Conservation (phyloP, 1,140 invertebrate species). For the Ceratosolen fusciceps region DNA sequence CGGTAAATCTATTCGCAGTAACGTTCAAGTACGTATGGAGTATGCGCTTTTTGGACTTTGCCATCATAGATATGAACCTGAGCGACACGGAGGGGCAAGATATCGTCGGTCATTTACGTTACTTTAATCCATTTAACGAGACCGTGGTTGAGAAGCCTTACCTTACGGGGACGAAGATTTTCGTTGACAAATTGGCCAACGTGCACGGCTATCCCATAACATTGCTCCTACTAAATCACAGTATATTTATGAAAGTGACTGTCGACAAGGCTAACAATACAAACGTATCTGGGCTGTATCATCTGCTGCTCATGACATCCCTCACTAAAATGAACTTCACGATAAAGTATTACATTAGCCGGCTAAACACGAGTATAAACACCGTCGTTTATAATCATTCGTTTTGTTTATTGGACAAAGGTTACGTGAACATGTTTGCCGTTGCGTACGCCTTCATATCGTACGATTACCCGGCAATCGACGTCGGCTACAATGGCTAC, state of each 20-base stretch:
- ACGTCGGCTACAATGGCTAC: background rate
- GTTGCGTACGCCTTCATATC: background rate
- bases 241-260: background rate
- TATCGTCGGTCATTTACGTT: background rate
- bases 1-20: background rate
- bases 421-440: background rate
- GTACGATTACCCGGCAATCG: background rate
- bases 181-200: background rate
- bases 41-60: background rate
- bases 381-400: background rate
- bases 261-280: background rate
- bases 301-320: background rate
- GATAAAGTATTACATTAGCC: background rate
- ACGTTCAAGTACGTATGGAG: background rate
- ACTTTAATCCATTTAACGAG: conserved; percentile 7
- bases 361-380: background rate
- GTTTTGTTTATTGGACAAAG: background rate
- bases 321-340: background rate
- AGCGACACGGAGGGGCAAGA: background rate
- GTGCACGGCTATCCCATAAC: background rate
- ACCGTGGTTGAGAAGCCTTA: background rate
- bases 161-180: background rate
- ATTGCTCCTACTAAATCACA: background rate
- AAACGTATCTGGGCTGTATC: background rate
- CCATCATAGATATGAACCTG: background rate